Evolutionary conservation across 2,888 invertebrate species (phyloP).

Genomic region (Chouioia cunea): DNA sequence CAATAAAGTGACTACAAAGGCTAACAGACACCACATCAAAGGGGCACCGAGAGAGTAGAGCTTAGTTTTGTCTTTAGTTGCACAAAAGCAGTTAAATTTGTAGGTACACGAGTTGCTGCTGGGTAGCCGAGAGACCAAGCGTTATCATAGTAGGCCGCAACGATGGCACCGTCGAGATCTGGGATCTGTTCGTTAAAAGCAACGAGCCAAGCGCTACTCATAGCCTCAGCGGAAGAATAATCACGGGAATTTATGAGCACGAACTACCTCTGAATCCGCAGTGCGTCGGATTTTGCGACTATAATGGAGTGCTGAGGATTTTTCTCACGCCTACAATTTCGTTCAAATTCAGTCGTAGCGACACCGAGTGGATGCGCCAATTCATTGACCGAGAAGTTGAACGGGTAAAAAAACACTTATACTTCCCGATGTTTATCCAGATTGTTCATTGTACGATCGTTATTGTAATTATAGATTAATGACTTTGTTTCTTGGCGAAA

Average conservation of each 20-base stretch:
- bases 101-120: conserved; percentile 76
- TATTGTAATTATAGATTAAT: conserved; percentile 68
- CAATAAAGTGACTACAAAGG: neutral
- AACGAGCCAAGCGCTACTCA: conserved; percentile 75
- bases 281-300: conserved; percentile 78
- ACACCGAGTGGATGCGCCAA: conserved; percentile 63
- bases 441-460: too few relatives aligned
- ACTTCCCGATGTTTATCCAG: too few relatives aligned
- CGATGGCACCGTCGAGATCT: conserved; percentile 84
- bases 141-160: conserved; percentile 78
- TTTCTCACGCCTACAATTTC: conserved; percentile 73
- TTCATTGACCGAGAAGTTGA: conserved; percentile 58
- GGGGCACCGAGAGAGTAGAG: neutral
- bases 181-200: conserved; percentile 81
- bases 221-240: conserved; percentile 68
- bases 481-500: conserved; percentile 75
- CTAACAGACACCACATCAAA: too few relatives aligned
- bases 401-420: conserved; percentile 51
- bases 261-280: conserved; percentile 72
- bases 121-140: conserved; percentile 83
- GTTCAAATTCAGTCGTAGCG: conserved; percentile 68
- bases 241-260: conserved; percentile 76
- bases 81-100: neutral
- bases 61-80: neutral
- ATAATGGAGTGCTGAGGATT: conserved; percentile 77